phyloP scores from a whole-genome alignment of 2,797 vertebrate species.

The Meriones psammophilus region DNA sequence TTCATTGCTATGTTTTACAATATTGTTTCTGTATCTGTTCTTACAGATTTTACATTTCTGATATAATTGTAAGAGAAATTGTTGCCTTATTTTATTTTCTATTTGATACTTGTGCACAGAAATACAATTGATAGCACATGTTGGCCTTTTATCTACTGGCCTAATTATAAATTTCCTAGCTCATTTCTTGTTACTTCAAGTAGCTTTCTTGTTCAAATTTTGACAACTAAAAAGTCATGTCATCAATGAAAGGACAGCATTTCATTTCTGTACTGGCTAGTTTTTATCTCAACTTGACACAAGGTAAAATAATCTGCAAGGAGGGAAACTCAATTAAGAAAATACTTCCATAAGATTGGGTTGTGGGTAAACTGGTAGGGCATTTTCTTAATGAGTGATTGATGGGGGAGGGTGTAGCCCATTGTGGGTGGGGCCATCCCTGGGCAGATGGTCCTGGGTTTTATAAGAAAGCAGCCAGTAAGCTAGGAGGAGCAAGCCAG shows the following conservation, averaged over 20 bases:
- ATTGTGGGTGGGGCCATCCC: not conserved
- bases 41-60: slow-evolving; percentile 19
- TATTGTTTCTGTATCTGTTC: not conserved
- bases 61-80: not conserved
- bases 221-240: not conserved
- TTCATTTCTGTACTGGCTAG: not conserved
- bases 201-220: not conserved
- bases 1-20: not conserved
- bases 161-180: not conserved
- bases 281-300: not conserved
- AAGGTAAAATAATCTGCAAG: not conserved
- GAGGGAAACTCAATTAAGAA: not conserved
- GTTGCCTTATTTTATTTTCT: slow-evolving; percentile 5
- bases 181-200: not conserved
- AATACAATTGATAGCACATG: not conserved
- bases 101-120: not conserved
- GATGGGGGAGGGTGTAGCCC: not conserved
- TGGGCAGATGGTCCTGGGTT: not conserved
- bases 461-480: not conserved
- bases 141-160: not conserved
- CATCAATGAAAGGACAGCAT: not conserved
- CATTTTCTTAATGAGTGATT: not conserved
- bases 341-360: not conserved
- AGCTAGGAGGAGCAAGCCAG: no score
- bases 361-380: not conserved